Percentiles rank a stretch among this genome's conserved stretches.
Conservation (phyloP, 2,888 invertebrate species). For the Pecten maximus region DNA sequence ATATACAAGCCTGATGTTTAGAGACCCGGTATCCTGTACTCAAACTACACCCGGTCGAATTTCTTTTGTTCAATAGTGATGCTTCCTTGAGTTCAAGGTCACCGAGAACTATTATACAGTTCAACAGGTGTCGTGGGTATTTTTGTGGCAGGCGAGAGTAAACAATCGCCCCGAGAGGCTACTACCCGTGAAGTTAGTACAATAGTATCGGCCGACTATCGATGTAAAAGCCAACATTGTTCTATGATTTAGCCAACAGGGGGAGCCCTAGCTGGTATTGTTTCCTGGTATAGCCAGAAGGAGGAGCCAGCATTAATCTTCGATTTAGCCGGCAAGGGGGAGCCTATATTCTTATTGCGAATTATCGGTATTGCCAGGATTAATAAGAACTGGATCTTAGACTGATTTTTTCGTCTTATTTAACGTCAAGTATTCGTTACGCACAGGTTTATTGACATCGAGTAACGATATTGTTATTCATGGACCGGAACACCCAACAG, state of each 20-base stretch:
- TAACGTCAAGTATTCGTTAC: neutral
- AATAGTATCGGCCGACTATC: neutral
- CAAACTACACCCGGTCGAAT: neutral
- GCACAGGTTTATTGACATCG: neutral
- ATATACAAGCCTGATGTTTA: neutral
- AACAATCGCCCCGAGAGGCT: neutral
- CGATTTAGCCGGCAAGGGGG: no score
- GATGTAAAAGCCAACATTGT: neutral
- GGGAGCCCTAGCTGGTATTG: no score
- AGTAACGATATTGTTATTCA: neutral
- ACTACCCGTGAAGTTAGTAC: neutral
- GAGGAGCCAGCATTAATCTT: no score
- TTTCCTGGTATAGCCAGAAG: no score
- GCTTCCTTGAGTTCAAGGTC: neutral
- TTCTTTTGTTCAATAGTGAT: neutral
- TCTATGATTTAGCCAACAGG: neutral
- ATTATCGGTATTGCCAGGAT: neutral
- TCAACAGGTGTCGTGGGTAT: neutral
- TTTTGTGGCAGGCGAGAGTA: neutral
- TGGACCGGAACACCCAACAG: no score
- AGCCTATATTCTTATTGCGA: neutral
- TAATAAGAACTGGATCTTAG: neutral
- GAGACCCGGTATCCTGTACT: neutral
- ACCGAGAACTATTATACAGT: neutral
- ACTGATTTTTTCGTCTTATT: neutral